Base-by-base conservation (phyloP, 2,888 invertebrate species). In the Cactoblastis cactorum region DNA sequence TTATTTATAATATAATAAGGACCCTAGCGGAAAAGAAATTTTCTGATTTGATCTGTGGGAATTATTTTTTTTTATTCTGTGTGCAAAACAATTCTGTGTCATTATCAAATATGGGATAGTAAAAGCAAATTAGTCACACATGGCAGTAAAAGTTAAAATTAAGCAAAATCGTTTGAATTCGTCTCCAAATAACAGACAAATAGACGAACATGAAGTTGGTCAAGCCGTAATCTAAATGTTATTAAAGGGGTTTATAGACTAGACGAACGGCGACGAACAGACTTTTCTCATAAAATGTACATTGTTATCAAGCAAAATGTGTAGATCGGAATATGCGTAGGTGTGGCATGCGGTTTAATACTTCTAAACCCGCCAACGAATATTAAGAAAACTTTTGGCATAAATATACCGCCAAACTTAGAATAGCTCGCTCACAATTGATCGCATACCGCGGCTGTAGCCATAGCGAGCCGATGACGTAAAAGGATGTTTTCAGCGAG, bases 401-500 rank as follows among this genome's bases (percentile, higher is more conserved):
- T 54, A 51, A 53, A 54, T 54, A 52, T 58, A 45, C 51, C 60
- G 62, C 68, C 72, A 69, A 69, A 69, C 64, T 61, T 60, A 74
- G 74, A 61, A 67, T 56, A 57, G 61, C 61, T 57, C 53, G 51
- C 56, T 18, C 9, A 61, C 62, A 59, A 53, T 63, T 62, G 57
- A 61, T 58, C 67, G 65, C 62, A 70, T 67, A 67, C 72, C 69
- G 69, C 69, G 69, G 76, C 65, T 65, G 70, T 69, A 80, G 69
- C 82, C 81, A 80, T 81, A 80, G 74, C 77, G 73, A 71, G 75
- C 65, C 62, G 86, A 84, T 89, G 87, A 88, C 87, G 88, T 87
- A 88, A 88, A 88, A 89, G 88, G 88, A 88, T 88, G 88, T 88
- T 87, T 88, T 87, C 86, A 84, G 80, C 86, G 74, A 73, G 76